Evolutionary conservation across 1,140 invertebrate genomes (phyloP), one percentile per base, ranked within the genome.

Genomic region (Drosophila setifemur): DNA sequence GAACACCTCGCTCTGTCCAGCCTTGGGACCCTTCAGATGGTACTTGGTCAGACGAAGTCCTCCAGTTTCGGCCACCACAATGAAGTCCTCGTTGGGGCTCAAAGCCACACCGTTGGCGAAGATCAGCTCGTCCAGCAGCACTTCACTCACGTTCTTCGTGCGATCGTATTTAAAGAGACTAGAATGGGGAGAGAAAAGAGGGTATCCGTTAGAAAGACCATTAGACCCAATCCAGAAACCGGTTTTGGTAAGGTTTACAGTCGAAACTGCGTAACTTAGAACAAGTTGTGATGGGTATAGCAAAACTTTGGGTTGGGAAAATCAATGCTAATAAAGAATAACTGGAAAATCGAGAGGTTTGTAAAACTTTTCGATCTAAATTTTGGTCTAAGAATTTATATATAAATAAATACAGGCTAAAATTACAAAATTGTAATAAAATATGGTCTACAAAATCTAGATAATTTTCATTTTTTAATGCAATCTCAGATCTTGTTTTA

Each of bases 51-150:
- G 86, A 14, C 92, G 89, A 48, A 91, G 91, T 0, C 73, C 90
- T 2, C 87, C 70, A 8, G 93, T 93, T 91, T 97, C 96, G 4
- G 93, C 87, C 0, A 96, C 93, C n/a, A 97, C 75, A n/a, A 97
- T 68, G 75, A 94, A 95, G 53, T 93, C 93, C 90, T 96, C 95
- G 78, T 96, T 93, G 14, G 93, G 91, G 35, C 95, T 94, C 1
- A 97, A 75, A 23, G 92, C 91, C 21, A 97, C 70, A 5, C 96
- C 96, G 91, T 97, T 97, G 6, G 96, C 93, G 91, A 96, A 96
- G 71, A 92, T 93, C 4, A 97, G 64, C 50, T 94, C 91, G 54
- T 94, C 92, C 3, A 95, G 48, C 19, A 97, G 72, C 12, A 96
- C 94, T 66, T 92, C 92, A 60, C 91, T 93, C 33, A 89, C 75